Evolutionary conservation across 2,113 vertebrate genomes (phyloP), one percentile per base, ranked within the genome.

Genomic region (Sceloporus tristichus): DNA sequence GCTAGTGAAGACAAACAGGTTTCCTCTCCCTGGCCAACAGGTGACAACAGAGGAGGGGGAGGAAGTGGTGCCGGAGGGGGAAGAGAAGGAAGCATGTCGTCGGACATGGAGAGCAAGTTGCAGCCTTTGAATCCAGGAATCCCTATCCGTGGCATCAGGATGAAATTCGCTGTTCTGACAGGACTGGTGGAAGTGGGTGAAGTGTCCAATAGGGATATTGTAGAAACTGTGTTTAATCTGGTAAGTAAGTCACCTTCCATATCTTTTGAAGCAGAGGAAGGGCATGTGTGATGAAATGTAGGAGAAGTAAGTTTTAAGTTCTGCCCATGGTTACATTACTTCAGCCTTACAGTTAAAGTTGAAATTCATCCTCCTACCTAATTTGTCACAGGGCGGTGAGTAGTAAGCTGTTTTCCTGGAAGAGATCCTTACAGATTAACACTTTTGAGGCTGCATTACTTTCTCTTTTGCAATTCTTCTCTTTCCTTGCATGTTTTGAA

Each of bases 171-270:
- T 0, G 99, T 99, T 91, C 96, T 99, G 68, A 96, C 96, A 0
- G 98, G 99, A 1, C 95, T 99, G 94, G 95, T 99, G 92, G 98
- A 99, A 96, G 98, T 99, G 90, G 98, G 98, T 18, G 98, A 99
- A 96, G 99, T 99, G 82, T 97, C 98, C 93, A 98, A 97, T 91
- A 97, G 98, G 91, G 99, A 99, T 93, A 97, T 99, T 40, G 98
- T 99, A 48, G 99, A 99, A 68, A 99, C 99, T 0, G 96, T 98
- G 62, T 99, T 99, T 94, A 99, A 99, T 94, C 97, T 99, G 99
- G 99, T 99, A 96, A 98, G 98, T 95, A 92, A 95, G 93, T 96
- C 94, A 95, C 38, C 62, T 84, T 85, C 18, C 21, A 38, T 91
- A 81, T 9, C 56, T 18, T 74, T 48, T 79, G 4, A 8, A 75